A percentile compares a stretch with the other conserved stretches of the same genome.
Conservation (phyloP, 2,888 invertebrate genomes). For the Deroplatys truncata region DNA sequence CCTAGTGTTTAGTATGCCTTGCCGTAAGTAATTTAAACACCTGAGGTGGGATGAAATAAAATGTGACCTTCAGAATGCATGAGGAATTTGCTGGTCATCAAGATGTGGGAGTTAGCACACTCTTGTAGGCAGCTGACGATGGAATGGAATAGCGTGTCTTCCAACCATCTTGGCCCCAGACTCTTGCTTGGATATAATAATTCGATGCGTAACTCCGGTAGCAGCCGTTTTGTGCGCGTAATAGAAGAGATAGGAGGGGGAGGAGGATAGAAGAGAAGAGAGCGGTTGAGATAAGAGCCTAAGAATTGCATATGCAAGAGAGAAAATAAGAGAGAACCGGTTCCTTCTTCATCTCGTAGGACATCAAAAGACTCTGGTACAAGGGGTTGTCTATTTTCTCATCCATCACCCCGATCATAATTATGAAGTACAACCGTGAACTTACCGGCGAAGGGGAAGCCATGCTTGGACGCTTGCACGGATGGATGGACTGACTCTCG, state of each 20-base stretch:
- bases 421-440: conserved; percentile 17
- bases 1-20: no score
- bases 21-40: no score
- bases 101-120: not conserved
- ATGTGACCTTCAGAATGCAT: not conserved
- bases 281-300: not conserved
- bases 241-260: not conserved
- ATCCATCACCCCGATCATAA: conserved; percentile 18
- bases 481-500: not conserved
- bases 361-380: conserved; percentile 9
- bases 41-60: not conserved
- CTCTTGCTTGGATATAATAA: conserved; percentile 7
- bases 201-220: conserved; percentile 7
- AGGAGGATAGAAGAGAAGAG: not conserved
- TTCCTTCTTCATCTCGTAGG: conserved; percentile 2
- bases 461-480: not conserved
- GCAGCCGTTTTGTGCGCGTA: conserved; percentile 11
- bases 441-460: not conserved
- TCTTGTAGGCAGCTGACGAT: not conserved
- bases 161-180: not conserved
- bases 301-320: not conserved
- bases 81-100: not conserved
- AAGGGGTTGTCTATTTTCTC: conserved; percentile 19
- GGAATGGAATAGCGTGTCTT: not conserved
- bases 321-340: not conserved